Evolutionary conservation across 2,113 vertebrate species (phyloP).

Genomic region (Charadrius vociferus): DNA sequence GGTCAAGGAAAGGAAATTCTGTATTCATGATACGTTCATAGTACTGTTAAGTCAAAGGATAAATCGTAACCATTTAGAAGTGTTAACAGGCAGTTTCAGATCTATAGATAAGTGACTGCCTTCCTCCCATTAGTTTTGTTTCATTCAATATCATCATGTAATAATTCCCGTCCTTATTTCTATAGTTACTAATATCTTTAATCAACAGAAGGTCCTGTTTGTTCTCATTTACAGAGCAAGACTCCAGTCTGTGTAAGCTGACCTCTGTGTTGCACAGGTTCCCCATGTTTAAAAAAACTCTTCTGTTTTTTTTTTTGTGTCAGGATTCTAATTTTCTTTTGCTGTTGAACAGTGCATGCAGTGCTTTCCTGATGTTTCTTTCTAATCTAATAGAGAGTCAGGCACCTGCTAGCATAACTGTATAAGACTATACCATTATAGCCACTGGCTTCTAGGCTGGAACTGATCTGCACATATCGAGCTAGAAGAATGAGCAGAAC

Average conservation of each 20-base stretch:
- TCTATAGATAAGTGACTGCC: background rate
- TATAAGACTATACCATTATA: background rate
- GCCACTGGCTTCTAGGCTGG: background rate
- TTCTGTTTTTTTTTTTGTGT: background rate
- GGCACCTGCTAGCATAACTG: background rate
- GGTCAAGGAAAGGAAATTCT: background rate
- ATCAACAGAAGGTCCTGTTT: background rate
- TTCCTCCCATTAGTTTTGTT: background rate
- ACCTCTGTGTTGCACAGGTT: background rate
- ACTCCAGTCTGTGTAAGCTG: background rate
- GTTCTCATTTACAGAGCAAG: background rate
- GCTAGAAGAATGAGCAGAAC: background rate
- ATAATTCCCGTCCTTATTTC: background rate
- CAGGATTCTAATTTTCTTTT: background rate
- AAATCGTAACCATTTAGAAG: background rate
- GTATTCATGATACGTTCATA: accelerated
- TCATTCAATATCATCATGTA: background rate
- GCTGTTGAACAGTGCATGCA: background rate
- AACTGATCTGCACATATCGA: background rate
- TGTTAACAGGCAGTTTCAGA: background rate
- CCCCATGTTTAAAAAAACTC: background rate
- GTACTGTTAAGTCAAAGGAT: background rate
- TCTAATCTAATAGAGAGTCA: background rate
- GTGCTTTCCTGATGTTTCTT: background rate
- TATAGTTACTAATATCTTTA: background rate